Percentiles rank a stretch among this genome's conserved stretches.
Conservation (phyloP, 1,140 invertebrate species). For the Ceratoteleas bidentatus region DNA sequence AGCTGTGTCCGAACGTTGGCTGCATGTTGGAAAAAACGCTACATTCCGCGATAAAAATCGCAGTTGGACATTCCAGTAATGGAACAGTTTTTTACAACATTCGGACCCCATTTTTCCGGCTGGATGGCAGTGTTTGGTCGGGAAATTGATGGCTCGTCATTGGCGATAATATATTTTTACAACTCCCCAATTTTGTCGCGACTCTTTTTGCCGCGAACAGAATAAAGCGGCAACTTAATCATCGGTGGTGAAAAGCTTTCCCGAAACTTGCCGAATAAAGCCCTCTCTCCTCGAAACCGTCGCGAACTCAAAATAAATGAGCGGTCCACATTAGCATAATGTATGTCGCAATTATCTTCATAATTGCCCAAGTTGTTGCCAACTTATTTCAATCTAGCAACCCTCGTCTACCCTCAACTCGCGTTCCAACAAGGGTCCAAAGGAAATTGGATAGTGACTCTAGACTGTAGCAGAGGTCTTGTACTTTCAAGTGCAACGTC, state of each 20-base stretch:
- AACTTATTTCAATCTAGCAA: conserved; percentile 78
- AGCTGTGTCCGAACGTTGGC: not conserved
- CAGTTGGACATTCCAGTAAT: no score
- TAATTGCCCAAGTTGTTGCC: conserved; percentile 78
- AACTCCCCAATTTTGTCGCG: conserved; percentile 9
- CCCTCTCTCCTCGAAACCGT: conserved; percentile 59
- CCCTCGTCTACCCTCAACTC: conserved; percentile 64
- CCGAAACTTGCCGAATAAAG: conserved; percentile 74
- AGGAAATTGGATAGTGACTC: conserved; percentile 68
- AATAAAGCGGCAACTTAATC: conserved; percentile 63
- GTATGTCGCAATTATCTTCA: conserved; percentile 79
- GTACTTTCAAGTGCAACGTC: conserved; percentile 62
- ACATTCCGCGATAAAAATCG: not conserved
- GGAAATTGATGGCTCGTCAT: not conserved
- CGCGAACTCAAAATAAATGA: conserved; percentile 73
- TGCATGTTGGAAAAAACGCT: not conserved
- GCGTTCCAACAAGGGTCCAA: conserved; percentile 65
- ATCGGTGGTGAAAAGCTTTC: conserved; percentile 66
- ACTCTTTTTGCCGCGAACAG: conserved; percentile 38
- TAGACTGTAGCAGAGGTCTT: conserved; percentile 54
- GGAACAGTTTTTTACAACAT: no score
- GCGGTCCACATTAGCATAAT: conserved; percentile 77
- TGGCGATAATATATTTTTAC: conserved; percentile 1
- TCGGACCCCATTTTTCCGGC: no score
- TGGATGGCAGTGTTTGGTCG: no score